A percentile compares a stretch with the other conserved stretches of the same genome.
phyloP scores from a whole-genome alignment of 2,888 invertebrate genomes.

The Euspilapteryx auroguttella region DNA sequence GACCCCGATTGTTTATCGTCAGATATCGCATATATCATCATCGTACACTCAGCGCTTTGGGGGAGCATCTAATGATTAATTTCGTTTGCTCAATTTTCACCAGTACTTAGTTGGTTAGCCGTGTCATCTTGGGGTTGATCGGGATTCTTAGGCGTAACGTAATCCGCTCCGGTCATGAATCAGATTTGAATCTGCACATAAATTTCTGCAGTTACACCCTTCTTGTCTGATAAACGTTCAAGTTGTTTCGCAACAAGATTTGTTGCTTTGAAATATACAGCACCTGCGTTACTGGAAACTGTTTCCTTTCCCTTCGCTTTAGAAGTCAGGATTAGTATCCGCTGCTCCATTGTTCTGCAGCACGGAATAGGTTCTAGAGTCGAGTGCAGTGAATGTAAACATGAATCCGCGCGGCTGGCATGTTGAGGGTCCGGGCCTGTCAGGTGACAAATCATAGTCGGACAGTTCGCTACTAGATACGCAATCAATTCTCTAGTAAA shows the following conservation, averaged over 20 bases:
- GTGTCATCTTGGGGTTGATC: not conserved
- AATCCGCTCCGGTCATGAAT: not conserved
- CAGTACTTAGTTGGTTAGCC: constrained; percentile 26
- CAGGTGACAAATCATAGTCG: constrained; percentile 15
- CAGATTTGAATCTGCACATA: not conserved
- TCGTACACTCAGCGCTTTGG: constrained; percentile 47
- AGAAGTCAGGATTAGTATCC: too few species aligned
- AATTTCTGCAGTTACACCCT: not conserved
- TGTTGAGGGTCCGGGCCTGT: not conserved
- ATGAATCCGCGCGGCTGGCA: too few species aligned
- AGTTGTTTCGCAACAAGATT: not conserved
- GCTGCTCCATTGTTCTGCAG: too few species aligned
- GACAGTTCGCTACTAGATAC: too few species aligned
- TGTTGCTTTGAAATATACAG: not conserved
- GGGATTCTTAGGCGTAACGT: not conserved
- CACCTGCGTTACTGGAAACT: not conserved
- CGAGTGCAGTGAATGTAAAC: too few species aligned
- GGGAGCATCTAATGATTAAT: constrained; percentile 47
- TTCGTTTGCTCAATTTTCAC: constrained; percentile 57
- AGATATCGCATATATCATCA: constrained; percentile 63
- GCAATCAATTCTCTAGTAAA: too few species aligned
- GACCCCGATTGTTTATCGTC: constrained; percentile 66
- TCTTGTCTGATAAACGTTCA: not conserved
- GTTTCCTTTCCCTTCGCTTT: too few species aligned
- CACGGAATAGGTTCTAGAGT: too few species aligned